Conservation (phyloP, 2,888 invertebrate species). For the Nebria salina region DNA sequence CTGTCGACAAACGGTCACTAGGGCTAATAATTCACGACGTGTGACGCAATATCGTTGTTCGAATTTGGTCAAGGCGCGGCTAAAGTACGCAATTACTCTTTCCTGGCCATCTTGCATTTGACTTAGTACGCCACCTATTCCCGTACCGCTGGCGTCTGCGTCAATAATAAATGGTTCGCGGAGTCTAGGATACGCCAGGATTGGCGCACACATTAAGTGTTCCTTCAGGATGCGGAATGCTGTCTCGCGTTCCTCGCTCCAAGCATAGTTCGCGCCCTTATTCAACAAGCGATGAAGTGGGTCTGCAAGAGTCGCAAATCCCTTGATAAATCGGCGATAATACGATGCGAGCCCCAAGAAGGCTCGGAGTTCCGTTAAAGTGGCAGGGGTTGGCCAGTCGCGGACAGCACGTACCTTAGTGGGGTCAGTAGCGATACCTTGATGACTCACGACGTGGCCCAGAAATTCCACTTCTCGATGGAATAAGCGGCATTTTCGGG, state of each 20-base stretch:
- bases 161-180: constrained; percentile 26
- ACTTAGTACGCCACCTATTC: constrained; percentile 28
- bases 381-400: constrained; percentile 6
- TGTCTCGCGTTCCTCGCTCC: constrained; percentile 4
- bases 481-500: constrained; percentile 7
- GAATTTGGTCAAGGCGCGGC: constrained; percentile 9
- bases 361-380: background rate
- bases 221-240: constrained; percentile 9
- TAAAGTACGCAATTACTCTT: constrained; percentile 28
- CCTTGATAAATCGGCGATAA: constrained; percentile 16
- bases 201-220: background rate
- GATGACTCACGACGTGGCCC: constrained; percentile 17
- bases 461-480: constrained; percentile 11
- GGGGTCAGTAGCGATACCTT: constrained; percentile 3
- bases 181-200: constrained; percentile 13
- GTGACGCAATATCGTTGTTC: constrained; percentile 32
- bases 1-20: constrained; percentile 9
- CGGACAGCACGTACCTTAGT: constrained; percentile 7
- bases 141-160: constrained; percentile 21
- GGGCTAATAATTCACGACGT: constrained; percentile 27
- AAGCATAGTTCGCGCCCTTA: background rate
- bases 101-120: constrained; percentile 26
- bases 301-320: constrained; percentile 7
- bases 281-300: constrained; percentile 17
- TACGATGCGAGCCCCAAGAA: constrained; percentile 5